Evolutionary conservation across 2,888 invertebrate species (phyloP), one percentile per base, ranked within the genome.

Genomic region (Adelognathus sp.): DNA sequence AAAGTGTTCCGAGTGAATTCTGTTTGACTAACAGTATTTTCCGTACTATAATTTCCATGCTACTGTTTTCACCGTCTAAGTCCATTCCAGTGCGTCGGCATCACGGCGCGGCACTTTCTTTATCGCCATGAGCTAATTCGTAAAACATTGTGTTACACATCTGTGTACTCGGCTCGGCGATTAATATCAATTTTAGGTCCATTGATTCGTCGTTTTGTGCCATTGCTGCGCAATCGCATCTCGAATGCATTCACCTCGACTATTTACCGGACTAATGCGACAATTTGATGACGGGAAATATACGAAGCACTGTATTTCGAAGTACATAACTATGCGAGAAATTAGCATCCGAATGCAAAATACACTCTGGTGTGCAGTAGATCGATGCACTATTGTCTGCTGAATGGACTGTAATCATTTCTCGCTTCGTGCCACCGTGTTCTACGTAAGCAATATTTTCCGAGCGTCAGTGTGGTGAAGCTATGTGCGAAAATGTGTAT

Each of bases 321-420:
- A 46, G 33, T 4, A 36, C 33, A 52, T 41, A 3, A 61, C 39
- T 41, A 44, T 61, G 39, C 41, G 31, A 27, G 54, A 70, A 56
- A 56, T 36, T 58, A 56, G 56, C 52, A 58, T 64, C 16, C 24
- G 50, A 36, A 11, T 36, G 31, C 39, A 31, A 9, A 16, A 16
- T 63, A 58, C 61, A 58, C 50, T 11, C 11, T 24, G 29, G 21
- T 56, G 18, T n/a, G 36, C 16, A 1, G 9, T 63, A 29, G 66
- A 66, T 76, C 71, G 71, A 61, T 76, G 71, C 11, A 54, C 71
- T 46, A 76, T 76, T 76, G 76, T 71, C 18, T 46, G 36, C n/a
- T 33, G 16, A 72, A 66, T 29, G 66, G 58, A 21, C 21, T n/a
- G n/a, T n/a, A 58, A 70, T 24, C 24, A 29, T 71, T 52, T 52